Evolutionary conservation across 2,888 invertebrate genomes (phyloP).

Genomic region (Reticulitermes lucifugus): DNA sequence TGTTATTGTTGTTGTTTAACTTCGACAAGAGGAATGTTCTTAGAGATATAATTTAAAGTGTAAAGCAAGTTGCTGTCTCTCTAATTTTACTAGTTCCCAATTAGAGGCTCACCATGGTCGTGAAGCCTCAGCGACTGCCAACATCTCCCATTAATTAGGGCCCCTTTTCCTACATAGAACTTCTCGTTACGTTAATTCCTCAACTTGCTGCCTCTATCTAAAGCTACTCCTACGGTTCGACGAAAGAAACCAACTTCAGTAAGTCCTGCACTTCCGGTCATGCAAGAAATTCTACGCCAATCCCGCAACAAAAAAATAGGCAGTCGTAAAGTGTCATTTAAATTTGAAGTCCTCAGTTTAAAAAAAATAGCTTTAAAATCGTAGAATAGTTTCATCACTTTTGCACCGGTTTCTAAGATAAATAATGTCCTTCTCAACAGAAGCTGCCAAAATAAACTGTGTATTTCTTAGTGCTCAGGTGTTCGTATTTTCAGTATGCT

Average conservation of each 20-base stretch:
- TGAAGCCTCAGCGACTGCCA: background rate
- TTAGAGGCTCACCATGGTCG: background rate
- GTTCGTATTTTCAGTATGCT: too few relatives aligned
- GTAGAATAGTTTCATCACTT: too few relatives aligned
- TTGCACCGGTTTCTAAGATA: too few relatives aligned
- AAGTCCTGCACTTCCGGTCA: background rate
- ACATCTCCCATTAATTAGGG: constrained; percentile 26
- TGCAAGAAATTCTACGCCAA: background rate
- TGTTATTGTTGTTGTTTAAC: constrained; percentile 25
- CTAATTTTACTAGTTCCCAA: constrained; percentile 24
- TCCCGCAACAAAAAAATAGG: too few relatives aligned
- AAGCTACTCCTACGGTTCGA: background rate
- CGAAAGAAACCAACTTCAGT: background rate
- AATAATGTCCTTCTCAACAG: too few relatives aligned
- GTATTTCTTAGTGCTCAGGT: too few relatives aligned
- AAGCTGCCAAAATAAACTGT: too few relatives aligned
- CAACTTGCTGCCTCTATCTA: background rate
- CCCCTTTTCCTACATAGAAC: background rate
- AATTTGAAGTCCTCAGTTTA: too few relatives aligned
- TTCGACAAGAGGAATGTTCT: constrained; percentile 11
- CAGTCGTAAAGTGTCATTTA: too few relatives aligned
- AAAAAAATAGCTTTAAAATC: too few relatives aligned
- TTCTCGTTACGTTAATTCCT: constrained; percentile 16
- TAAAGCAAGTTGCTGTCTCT: constrained; percentile 22
- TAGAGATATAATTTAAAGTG: constrained; percentile 31